These are phyloP conservation scores for Lophura nycthemera DNA, from an alignment of 2,113 vertebrate species.

Conservation along the genomic window DNA sequence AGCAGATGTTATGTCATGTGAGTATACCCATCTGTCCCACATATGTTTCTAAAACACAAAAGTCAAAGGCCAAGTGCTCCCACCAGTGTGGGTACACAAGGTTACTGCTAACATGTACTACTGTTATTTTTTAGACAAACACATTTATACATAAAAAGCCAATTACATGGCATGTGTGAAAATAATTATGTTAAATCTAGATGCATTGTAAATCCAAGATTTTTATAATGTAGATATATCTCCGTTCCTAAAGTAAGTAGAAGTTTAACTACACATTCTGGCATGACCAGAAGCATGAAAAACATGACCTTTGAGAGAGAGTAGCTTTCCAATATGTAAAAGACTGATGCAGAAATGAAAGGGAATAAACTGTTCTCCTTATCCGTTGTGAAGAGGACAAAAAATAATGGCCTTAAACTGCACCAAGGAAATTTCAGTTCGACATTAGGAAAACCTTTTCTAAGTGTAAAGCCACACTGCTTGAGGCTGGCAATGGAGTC, in stretches of 20 bases:
- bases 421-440: neutral
- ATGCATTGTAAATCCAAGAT: neutral
- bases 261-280: neutral
- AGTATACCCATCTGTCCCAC: neutral
- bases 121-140: neutral
- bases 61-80: constrained; percentile 15
- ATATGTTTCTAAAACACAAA: neutral
- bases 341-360: neutral
- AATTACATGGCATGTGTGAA: neutral
- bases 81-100: neutral
- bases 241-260: neutral
- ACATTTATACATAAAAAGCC: neutral
- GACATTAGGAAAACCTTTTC: neutral
- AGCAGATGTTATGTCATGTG: neutral
- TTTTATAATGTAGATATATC: neutral
- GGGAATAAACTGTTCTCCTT: constrained; percentile 2
- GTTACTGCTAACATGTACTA: neutral
- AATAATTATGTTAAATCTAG: neutral
- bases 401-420: constrained; percentile 34
- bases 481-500: neutral
- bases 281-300: neutral
- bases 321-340: neutral
- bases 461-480: neutral
- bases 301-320: neutral
- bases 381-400: neutral